A percentile compares a stretch with the other conserved stretches of the same genome.
Conservation (phyloP, 53 echinoderm and acorn worm species). For the Zoroaster sp. region DNA sequence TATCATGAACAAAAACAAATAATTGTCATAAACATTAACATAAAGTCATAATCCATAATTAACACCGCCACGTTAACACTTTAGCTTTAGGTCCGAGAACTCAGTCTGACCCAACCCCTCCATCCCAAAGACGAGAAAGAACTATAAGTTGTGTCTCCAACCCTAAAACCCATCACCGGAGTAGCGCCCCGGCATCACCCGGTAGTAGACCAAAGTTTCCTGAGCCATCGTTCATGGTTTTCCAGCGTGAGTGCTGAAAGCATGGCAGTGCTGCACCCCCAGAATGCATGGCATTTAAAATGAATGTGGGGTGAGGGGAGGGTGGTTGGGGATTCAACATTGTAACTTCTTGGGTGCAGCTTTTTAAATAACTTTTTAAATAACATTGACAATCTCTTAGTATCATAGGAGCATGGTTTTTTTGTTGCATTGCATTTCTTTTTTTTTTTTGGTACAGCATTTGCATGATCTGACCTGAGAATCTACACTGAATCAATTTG, state of each 20-base stretch:
- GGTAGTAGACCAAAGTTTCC: slow-evolving; percentile 74
- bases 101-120: slow-evolving; percentile 71
- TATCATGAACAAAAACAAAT: too few relatives aligned
- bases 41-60: too few relatives aligned
- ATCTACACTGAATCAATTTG: too few relatives aligned
- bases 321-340: background rate
- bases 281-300: slow-evolving; percentile 11
- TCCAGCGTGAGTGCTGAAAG: slow-evolving; percentile 19
- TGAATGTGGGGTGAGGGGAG: background rate
- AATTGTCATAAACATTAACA: too few relatives aligned
- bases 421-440: too few relatives aligned
- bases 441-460: background rate
- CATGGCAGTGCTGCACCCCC: slow-evolving; percentile 10
- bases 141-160: slow-evolving; percentile 26
- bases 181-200: slow-evolving; percentile 59
- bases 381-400: too few relatives aligned
- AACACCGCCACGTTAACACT: too few relatives aligned
- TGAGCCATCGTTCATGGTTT: slow-evolving; percentile 39
- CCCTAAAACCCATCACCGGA: slow-evolving; percentile 43
- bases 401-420: too few relatives aligned
- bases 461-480: background rate
- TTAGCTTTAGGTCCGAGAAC: slow-evolving; percentile 55
- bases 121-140: slow-evolving; percentile 15
- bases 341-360: background rate
- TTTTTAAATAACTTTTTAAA: background rate